Evolutionary conservation across 2,888 invertebrate species (phyloP).

Genomic region (Limnephilus rhombicus): DNA sequence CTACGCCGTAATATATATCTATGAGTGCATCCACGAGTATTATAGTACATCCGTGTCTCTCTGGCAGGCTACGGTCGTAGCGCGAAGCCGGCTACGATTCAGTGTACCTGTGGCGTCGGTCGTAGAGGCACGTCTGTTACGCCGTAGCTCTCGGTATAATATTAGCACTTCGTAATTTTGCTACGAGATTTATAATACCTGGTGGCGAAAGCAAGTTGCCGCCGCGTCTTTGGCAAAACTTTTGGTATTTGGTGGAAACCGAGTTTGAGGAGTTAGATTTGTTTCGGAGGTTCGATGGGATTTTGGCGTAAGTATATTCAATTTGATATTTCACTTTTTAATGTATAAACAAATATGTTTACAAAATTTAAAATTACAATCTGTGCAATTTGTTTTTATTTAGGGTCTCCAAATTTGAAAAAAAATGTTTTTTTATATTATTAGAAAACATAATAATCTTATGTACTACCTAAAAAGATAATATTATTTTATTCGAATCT

Average conservation of each 20-base stretch:
- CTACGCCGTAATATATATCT: not conserved
- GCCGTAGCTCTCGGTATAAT: constrained; percentile 2
- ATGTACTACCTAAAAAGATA: not conserved
- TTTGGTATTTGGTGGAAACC: not conserved
- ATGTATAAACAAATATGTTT: not conserved
- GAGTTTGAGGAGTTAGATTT: not conserved
- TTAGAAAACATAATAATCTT: too few species aligned
- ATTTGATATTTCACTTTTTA: not conserved
- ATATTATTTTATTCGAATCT: not conserved
- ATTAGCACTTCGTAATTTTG: not conserved
- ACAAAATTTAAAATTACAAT: not conserved
- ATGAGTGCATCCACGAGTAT: not conserved
- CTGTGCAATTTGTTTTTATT: not conserved
- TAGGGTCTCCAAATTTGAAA: not conserved
- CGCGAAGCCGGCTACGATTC: not conserved
- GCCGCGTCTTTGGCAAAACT: not conserved
- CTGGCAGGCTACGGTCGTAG: not conserved
- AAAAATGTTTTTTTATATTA: not conserved
- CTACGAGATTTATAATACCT: not conserved
- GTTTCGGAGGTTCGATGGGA: not conserved
- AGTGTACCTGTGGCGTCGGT: constrained; percentile 44
- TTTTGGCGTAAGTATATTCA: not conserved
- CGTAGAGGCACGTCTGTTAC: constrained; percentile 2
- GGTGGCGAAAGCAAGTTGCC: not conserved
- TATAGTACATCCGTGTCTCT: not conserved